These are phyloP conservation scores for Scotopteryx bipunctaria DNA, from an alignment of 2,888 invertebrate species.

Conservation along the genomic window DNA sequence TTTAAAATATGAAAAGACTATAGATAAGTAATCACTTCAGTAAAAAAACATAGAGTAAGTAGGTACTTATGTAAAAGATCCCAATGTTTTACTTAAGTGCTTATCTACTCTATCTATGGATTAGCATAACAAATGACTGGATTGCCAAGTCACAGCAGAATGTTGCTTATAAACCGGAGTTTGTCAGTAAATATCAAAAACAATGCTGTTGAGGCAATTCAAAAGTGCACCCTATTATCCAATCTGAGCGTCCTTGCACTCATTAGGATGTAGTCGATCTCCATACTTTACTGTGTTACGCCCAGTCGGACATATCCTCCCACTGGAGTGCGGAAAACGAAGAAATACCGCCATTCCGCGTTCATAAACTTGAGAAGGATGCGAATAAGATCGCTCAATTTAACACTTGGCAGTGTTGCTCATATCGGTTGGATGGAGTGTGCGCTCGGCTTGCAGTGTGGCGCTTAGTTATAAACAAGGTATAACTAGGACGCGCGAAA, in stretches of 20 bases:
- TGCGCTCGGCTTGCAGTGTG: conserved; percentile 14
- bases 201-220: conserved; percentile 5
- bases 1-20: too few species aligned
- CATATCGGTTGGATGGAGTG: conserved; percentile 24
- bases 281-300: conserved; percentile 57
- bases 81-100: conserved; percentile 3
- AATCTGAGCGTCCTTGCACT: conserved; percentile 58
- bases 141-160: too few species aligned
- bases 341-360: conserved; percentile 48
- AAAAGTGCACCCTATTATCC: conserved; percentile 32
- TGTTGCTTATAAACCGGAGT: too few species aligned
- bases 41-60: too few species aligned
- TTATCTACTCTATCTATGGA: too few species aligned
- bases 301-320: conserved; percentile 61
- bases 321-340: conserved; percentile 66
- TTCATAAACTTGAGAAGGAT: conserved; percentile 60
- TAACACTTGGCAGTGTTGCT: conserved; percentile 37
- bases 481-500: too few species aligned
- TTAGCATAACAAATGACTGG: too few species aligned
- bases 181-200: too few species aligned
- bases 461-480: conserved; percentile 1
- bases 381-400: conserved; percentile 42
- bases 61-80: too few species aligned
- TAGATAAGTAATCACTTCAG: too few species aligned
- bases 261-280: conserved; percentile 72